A percentile compares a stretch with the other conserved stretches of the same genome.
phyloP scores from a whole-genome alignment of 2,888 invertebrate species.

The Platycnemis pennipes region DNA sequence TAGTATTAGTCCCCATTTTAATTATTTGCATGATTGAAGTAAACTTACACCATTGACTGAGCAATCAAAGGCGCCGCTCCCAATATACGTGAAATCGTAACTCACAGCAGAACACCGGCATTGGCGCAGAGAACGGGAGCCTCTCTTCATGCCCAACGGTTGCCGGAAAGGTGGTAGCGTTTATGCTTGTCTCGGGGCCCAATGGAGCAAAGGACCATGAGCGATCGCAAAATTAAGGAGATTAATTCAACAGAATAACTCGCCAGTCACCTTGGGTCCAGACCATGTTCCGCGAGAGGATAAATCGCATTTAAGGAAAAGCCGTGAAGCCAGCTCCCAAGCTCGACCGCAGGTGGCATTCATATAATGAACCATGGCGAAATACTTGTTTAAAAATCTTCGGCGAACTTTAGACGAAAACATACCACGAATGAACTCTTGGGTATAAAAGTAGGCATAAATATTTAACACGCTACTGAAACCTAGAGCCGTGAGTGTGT shows the following conservation, averaged over 20 bases:
- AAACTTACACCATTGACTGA: too few species aligned
- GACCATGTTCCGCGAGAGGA: not conserved
- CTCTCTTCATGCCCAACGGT: not conserved
- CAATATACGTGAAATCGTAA: too few species aligned
- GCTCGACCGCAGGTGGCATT: not conserved
- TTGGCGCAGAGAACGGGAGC: not conserved
- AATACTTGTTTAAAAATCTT: not conserved
- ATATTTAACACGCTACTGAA: conserved; percentile 19
- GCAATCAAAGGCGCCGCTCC: too few species aligned
- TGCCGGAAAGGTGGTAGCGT: not conserved
- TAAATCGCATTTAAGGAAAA: not conserved
- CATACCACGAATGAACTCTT: not conserved
- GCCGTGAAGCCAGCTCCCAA: not conserved
- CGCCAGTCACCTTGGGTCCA: not conserved
- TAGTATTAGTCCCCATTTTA: too few species aligned
- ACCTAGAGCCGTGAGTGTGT: not conserved
- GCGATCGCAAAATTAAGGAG: not conserved
- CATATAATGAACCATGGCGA: not conserved
- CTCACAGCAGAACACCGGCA: not conserved
- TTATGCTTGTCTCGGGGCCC: not conserved
- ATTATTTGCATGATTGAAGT: too few species aligned
- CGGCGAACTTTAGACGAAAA: not conserved
- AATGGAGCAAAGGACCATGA: not conserved
- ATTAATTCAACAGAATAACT: not conserved
- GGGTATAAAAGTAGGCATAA: not conserved